Evolutionary conservation across 2,113 vertebrate genomes (phyloP), one percentile per base, ranked within the genome.

Genomic region (Hemiscyllium ocellatum): DNA sequence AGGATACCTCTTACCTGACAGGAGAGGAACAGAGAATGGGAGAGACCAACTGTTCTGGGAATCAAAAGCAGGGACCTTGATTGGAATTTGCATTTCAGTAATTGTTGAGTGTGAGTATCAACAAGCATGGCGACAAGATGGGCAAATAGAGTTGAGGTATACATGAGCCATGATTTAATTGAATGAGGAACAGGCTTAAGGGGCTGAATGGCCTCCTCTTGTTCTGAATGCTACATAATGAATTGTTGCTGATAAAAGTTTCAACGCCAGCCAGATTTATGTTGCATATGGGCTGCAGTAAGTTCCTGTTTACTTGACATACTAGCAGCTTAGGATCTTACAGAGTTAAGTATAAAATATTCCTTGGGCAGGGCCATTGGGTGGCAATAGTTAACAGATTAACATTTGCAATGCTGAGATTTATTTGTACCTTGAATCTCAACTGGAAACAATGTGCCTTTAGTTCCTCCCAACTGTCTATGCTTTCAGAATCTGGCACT

Each of bases 391-490:
- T 68, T 93, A 93, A 93, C 89, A 93, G 89, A 93, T 93, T 93
- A 93, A 61, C 89, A 93, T 93, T 93, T 19, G 56, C 89, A 66
- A 42, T 65, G 89, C 61, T 66, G 89, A 91, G 89, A 93, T 65
- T 66, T 93, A 93, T 93, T 93, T 93, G 56, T 93, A 93, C 89
- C 89, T 93, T 93, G 89, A 93, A 93, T 93, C 56, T 33, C 19
- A 33, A 93, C 89, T 93, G 89, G n/a, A 93, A 93, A 93, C 89
- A 93, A 93, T 93, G 89, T 93, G 89, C 89, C 61, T 93, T 93
- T 66, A 93, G 61, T 93, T 93, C 56, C 89, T 66, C 56, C 61
- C 89, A 33, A 93, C 89, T 68, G 89, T 93, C 89, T 66, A 65
- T 93, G 89, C 89, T 66, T 93, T 68, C 89, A 93, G 61, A 66